Evolutionary conservation across 1,140 invertebrate species (phyloP).

Genomic region (Pseudomyrmex concolor): DNA sequence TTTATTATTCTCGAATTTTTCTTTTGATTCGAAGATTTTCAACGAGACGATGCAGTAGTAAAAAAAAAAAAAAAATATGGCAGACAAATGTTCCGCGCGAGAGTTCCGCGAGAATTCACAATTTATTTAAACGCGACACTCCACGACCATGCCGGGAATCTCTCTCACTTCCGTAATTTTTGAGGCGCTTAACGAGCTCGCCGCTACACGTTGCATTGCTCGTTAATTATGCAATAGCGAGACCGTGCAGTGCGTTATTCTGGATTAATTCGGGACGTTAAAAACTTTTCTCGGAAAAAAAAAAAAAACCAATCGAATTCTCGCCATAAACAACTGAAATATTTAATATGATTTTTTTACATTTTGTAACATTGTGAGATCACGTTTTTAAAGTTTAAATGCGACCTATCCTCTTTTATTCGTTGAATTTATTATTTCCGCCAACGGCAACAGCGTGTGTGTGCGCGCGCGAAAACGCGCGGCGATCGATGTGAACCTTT

Average conservation of each 20-base stretch:
- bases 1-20: not conserved
- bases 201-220: constrained; percentile 29
- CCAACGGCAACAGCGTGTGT: not conserved
- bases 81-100: too few relatives aligned
- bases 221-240: constrained; percentile 59
- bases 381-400: constrained; percentile 29
- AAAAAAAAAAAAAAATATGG: constrained; percentile 16
- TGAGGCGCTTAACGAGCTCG: constrained; percentile 62
- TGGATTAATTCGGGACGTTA: not conserved
- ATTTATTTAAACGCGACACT: not conserved
- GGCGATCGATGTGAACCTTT: constrained; percentile 39
- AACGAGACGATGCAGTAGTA: not conserved
- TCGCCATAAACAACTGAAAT: constrained; percentile 13
- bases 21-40: not conserved
- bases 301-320: not conserved
- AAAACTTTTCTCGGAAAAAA: constrained; percentile 11
- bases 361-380: not conserved
- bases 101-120: too few relatives aligned
- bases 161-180: constrained; percentile 26
- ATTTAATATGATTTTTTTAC: constrained; percentile 5
- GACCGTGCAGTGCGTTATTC: not conserved
- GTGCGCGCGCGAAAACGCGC: not conserved
- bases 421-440: constrained; percentile 24
- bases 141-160: not conserved
- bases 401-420: constrained; percentile 2